Evolutionary conservation across 2,797 vertebrate genomes (phyloP), one percentile per base, ranked within the genome.

Genomic region (Smutsia temminckii): DNA sequence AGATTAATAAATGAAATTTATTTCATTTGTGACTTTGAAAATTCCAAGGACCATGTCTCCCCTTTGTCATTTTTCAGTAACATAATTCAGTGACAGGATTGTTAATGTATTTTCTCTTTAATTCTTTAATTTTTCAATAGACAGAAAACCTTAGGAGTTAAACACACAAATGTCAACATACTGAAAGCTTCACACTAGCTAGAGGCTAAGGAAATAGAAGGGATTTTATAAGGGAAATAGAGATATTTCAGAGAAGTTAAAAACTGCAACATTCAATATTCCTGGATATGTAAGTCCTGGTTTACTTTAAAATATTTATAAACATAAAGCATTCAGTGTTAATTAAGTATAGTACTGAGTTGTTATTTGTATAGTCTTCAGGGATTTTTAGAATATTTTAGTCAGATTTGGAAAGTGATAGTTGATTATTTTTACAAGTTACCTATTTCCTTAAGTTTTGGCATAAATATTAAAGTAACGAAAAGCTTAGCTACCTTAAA

Each of bases 251-350:
- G 53, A 83, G 37, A 92, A 83, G 51, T 61, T 63, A 61, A 40
- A 79, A 91, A 75, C 10, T 80, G 0, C 32, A 66, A 4, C 2
- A 42, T 74, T 88, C 25, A 46, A 0, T 86, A 59, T 89, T 72
- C 8, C 69, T 96, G 46, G 40, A 21, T 93, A 11, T 72, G 11
- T 91, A 88, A 85, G n/a, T 66, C 32, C 23, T 72, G 25, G n/a
- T 12, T 89, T n/a, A 53, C 78, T 85, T n/a, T 75, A 77, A 87
- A 87, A 89, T 88, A 40, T 57, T 92, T 78, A 13, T 95, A 72
- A 75, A 25, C 32, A 61, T 68, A 83, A 86, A 55, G 10, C 90
- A 78, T 80, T 90, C 51, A 61, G 0, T 77, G 3, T 80, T 84
- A 59, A 74, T 80, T 53, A 93, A 81, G 6, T 79, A 10, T 74